Conservation (phyloP, 2,113 vertebrate species). For the Caranx melampygus region DNA sequence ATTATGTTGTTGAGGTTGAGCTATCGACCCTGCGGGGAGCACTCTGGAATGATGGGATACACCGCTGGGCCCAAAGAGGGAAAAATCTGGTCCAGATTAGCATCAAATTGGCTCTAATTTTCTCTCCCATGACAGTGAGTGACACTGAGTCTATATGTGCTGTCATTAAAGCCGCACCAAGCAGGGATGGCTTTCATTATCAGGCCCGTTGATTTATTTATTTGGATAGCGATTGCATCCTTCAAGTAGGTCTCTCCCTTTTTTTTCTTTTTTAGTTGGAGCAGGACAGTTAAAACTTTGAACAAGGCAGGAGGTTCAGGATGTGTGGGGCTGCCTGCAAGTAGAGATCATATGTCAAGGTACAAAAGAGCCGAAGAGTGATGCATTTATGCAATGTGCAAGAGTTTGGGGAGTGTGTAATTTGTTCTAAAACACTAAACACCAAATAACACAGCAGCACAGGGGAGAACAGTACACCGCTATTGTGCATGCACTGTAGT, state of each 20-base stretch:
- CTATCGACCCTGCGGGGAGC: slow-evolving; percentile 48
- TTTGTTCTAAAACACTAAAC: slow-evolving; percentile 27
- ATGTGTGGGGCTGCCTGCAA: background rate
- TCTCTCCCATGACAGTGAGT: slow-evolving; percentile 71
- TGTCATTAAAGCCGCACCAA: slow-evolving; percentile 75
- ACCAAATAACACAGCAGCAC: slow-evolving; percentile 21
- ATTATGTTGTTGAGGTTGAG: slow-evolving; percentile 41
- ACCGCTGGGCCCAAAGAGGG: slow-evolving; percentile 49
- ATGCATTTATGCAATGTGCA: slow-evolving; percentile 28
- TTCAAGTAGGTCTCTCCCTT: slow-evolving; percentile 56
- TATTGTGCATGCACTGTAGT: slow-evolving; percentile 47
- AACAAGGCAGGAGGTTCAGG: slow-evolving; percentile 50
- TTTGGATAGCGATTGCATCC: slow-evolving; percentile 73
- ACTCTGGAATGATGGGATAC: slow-evolving; percentile 48
- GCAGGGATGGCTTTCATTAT: slow-evolving; percentile 80
- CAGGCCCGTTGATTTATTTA: slow-evolving; percentile 78
- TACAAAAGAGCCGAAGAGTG: slow-evolving; percentile 28
- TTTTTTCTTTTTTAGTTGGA: slow-evolving; percentile 31
- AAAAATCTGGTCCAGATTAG: slow-evolving; percentile 78
- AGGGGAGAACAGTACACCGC: slow-evolving; percentile 32
- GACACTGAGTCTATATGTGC: slow-evolving; percentile 72
- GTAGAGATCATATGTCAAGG: slow-evolving; percentile 29
- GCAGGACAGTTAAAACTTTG: slow-evolving; percentile 55
- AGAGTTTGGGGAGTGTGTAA: slow-evolving; percentile 33
- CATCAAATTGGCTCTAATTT: slow-evolving; percentile 78